Base-by-base conservation (phyloP, 2,797 vertebrate species). In the Dallia pectoralis region DNA sequence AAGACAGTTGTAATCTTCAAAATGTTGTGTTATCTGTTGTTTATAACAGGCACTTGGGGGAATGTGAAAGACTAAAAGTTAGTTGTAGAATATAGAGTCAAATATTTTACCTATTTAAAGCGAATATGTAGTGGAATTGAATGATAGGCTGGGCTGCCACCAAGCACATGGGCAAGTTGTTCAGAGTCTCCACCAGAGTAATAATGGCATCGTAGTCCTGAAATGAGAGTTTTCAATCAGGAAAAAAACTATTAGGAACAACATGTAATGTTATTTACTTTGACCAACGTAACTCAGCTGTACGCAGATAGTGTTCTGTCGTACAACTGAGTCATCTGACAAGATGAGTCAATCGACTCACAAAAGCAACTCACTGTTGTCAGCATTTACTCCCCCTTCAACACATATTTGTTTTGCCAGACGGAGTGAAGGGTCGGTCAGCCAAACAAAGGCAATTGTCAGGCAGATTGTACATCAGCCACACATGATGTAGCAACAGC, bases 101-200 rank as follows among this genome's bases (percentile, higher is more conserved):
- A 6, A 33, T 44, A 3, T 36, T 1, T 63, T 87, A 97, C 96
- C 93, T 95, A 89, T 95, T 96, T n/a, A 98, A 88, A 73, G 96
- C 96, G 75, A 98, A 97, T 72, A 96, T 95, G 72, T 96, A 97
- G 73, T 97, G 95, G 89, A 98, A 98, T 84, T 95, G 91, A 86
- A 98, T 91, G 48, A 95, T 96, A 86, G 93, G 94, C 77, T 97
- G 96, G 68, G 89, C 82, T 0, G 94, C 90, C 67, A 96, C 86
- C 1, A 89, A 44, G 67, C 94, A 96, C 85, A 93, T 95, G 0
- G 96, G 95, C 80, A 98, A 87, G 69, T 92, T 88, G 74, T 91
- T 93, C 68, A 98, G 87, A 0, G 91, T 95, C 86, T 97, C 95
- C 86, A 97, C 95, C 86, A 98, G 91, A 25, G 91, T 92, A 74